These are phyloP conservation scores for Austrolebias charrua DNA, from an alignment of 2,797 vertebrate genomes.

Conservation along the genomic window DNA sequence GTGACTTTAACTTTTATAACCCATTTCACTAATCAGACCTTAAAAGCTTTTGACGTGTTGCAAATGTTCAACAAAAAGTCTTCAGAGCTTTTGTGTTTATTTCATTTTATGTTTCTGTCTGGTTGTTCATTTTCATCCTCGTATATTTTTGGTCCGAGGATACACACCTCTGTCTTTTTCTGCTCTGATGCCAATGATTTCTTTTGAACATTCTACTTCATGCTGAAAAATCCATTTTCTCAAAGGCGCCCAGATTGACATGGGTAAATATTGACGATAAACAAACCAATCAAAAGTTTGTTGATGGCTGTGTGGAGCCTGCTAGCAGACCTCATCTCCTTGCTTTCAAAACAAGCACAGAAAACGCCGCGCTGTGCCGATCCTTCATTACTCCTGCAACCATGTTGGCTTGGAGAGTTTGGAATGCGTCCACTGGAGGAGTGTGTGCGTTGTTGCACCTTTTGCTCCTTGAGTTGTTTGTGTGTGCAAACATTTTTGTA, in stretches of 20 bases:
- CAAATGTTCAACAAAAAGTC: constrained; percentile 19
- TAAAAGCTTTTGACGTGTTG: constrained; percentile 20
- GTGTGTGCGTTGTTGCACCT: constrained; percentile 36
- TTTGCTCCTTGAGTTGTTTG: constrained; percentile 10
- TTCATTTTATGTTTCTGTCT: constrained; percentile 12
- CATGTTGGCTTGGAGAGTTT: constrained; percentile 48
- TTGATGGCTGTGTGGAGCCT: constrained; percentile 49
- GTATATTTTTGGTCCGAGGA: constrained; percentile 5
- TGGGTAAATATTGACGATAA: constrained; percentile 75
- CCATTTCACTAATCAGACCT: constrained; percentile 40
- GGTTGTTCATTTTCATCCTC: constrained; percentile 22
- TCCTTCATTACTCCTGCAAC: constrained; percentile 62
- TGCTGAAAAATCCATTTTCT: constrained; percentile 74
- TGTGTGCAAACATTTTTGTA: constrained; percentile 27
- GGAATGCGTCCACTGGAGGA: constrained; percentile 43
- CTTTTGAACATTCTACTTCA: constrained; percentile 61
- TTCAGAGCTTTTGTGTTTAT: constrained; percentile 15
- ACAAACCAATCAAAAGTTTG: constrained; percentile 69
- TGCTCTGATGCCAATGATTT: constrained; percentile 53
- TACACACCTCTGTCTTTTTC: constrained; percentile 11
- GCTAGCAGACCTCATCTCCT: constrained; percentile 52
- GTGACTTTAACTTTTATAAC: constrained; percentile 22
- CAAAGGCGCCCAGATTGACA: constrained; percentile 67
- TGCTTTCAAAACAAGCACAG: constrained; percentile 50
- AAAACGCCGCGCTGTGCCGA: constrained; percentile 35